Conservation (phyloP, 2,113 vertebrate genomes). For the Perccottus glenii region DNA sequence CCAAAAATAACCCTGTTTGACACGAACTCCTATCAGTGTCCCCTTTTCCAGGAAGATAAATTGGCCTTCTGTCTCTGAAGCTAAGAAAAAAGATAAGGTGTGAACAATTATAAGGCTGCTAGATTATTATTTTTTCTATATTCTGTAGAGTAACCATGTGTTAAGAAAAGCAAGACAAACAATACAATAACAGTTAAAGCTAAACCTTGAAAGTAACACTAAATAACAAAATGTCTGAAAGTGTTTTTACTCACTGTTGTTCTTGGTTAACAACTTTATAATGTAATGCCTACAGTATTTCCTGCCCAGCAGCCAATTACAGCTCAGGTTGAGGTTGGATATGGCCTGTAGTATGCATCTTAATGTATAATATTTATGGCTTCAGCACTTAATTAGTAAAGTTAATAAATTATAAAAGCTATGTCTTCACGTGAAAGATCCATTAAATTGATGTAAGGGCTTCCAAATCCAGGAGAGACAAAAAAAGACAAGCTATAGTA, state of each 20-base stretch:
- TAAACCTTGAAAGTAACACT: slow-evolving; percentile 2
- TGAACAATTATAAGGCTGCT: slow-evolving; percentile 41
- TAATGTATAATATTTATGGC: background rate
- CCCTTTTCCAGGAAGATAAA: slow-evolving; percentile 56
- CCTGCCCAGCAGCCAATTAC: background rate
- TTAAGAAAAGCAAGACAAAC: background rate
- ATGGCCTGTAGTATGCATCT: background rate
- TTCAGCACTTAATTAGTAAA: background rate
- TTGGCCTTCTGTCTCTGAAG: slow-evolving; percentile 54
- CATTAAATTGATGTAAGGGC: background rate
- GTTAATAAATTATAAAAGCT: background rate
- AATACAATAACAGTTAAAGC: background rate
- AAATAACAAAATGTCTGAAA: background rate
- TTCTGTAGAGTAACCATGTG: background rate
- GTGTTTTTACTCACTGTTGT: background rate
- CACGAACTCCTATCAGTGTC: slow-evolving; percentile 63
- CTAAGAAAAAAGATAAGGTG: slow-evolving; percentile 59
- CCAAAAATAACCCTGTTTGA: slow-evolving; percentile 58
- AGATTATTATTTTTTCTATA: background rate
- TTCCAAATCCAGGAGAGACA: background rate
- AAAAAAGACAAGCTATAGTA: background rate
- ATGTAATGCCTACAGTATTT: background rate
- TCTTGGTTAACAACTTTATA: background rate
- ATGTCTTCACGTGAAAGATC: background rate
- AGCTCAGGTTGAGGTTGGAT: background rate